phyloP scores from a whole-genome alignment of 2,113 vertebrate species.

The Podarcis cretensis region DNA sequence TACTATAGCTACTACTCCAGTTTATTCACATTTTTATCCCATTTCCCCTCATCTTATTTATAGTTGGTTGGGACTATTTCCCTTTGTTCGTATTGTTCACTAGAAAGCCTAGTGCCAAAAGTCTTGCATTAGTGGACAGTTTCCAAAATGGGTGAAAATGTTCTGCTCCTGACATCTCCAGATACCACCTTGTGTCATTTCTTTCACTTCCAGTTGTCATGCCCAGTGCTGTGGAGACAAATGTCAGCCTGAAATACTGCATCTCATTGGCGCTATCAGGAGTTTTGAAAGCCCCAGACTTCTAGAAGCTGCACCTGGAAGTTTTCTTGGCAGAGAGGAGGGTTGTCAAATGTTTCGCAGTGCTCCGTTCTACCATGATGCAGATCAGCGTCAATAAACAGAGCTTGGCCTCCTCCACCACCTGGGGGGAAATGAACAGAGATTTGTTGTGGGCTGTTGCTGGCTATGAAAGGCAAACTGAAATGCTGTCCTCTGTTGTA shows the following conservation, averaged over 20 bases:
- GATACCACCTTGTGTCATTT: neutral
- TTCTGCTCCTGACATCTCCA: neutral
- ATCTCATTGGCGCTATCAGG: constrained; percentile 9
- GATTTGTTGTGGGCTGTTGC: neutral
- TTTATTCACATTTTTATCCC: too few relatives aligned
- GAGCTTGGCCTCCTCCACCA: constrained; percentile 82
- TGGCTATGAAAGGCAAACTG: neutral
- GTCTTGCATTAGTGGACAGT: neutral
- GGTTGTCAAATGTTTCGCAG: constrained; percentile 86
- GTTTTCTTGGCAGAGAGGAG: constrained; percentile 80
- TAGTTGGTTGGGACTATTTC: too few relatives aligned
- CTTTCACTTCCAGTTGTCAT: neutral
- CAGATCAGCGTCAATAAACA: constrained; percentile 76
- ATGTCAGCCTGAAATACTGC: neutral
- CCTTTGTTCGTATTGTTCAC: too few relatives aligned
- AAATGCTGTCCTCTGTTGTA: neutral
- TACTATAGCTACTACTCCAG: too few relatives aligned
- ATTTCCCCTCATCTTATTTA: too few relatives aligned
- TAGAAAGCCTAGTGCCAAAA: neutral
- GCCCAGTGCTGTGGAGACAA: neutral
- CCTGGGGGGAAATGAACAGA: constrained; percentile 63
- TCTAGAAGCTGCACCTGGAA: constrained; percentile 87
- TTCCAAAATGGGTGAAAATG: neutral
- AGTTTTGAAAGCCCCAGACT: constrained; percentile 83
- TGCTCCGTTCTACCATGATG: constrained; percentile 74